Conservation (phyloP, 2,888 invertebrate species). For the Eristalis arbustorum region DNA sequence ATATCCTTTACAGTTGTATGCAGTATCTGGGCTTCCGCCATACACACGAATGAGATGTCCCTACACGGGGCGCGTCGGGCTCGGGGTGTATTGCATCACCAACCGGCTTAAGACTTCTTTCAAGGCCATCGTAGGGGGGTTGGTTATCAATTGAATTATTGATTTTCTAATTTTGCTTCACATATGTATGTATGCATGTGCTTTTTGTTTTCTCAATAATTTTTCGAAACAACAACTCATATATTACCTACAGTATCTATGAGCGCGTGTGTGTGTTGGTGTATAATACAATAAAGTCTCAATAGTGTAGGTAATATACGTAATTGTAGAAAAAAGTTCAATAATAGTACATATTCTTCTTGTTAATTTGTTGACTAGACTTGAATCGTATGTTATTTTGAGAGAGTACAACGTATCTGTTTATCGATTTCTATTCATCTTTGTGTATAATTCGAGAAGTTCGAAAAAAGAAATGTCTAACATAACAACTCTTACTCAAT, state of each 20-base stretch:
- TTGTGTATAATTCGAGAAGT: conserved; percentile 47
- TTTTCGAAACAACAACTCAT: conserved; percentile 57
- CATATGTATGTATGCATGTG: not conserved
- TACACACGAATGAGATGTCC: conserved; percentile 41
- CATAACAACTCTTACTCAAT: conserved; percentile 38
- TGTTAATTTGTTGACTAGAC: conserved; percentile 66
- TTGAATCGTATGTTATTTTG: conserved; percentile 56
- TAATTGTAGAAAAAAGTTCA: conserved; percentile 60
- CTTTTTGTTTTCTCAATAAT: conserved; percentile 39
- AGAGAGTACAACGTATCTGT: conserved; percentile 34
- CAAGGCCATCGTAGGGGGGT: conserved; percentile 39
- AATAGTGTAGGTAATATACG: conserved; percentile 56
- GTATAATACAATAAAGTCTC: conserved; percentile 63
- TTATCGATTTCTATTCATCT: conserved; percentile 1
- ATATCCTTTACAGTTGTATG: conserved; percentile 38
- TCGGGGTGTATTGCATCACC: conserved; percentile 9
- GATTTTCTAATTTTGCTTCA: not conserved
- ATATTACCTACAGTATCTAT: conserved; percentile 59
- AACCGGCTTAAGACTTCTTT: conserved; percentile 30
- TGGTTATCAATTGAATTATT: not conserved
- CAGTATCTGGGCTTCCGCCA: conserved; percentile 28
- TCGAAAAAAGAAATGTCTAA: conserved; percentile 10
- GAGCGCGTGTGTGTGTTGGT: conserved; percentile 35
- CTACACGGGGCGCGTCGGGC: not conserved
- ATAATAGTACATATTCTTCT: conserved; percentile 51